Base-by-base conservation (phyloP, 2,888 invertebrate genomes). In the Thereva nobilitata region DNA sequence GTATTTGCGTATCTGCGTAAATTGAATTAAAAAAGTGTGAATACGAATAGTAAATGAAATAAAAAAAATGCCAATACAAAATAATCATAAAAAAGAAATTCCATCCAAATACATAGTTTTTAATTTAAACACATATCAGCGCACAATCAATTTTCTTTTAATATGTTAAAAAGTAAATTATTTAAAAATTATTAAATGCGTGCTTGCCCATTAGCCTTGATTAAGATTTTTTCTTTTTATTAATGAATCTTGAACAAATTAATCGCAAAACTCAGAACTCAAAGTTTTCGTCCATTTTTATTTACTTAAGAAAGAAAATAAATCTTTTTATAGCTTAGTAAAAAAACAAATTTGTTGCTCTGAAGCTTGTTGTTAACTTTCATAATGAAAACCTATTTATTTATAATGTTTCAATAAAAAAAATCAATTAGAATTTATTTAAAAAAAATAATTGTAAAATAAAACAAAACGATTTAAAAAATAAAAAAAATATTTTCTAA, bases 281-380 rank as follows among this genome's bases (percentile, higher is more conserved):
- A 50, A 49, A 61, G 50, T 38, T 50, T 61, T 61, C 61, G 61
- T 61, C 61, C 61, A 61, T 61, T 61, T 61, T 41, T 50, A 41
- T 61, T 40, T 61, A 61, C 50, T 61, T 61, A 38, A 50, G 40
- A 61, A 2, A 23, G 23, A 23, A 23, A 23, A 23, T 23, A 23
- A 23, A 23, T 23, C 50, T 59, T 38, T 53, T 61, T 49, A 50
- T 50, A 50, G 40, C 61, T 12, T 50, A 41, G 10, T 8, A 40
- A 61, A 50, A 49, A 50, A 50, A 50, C 40, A 44, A 7, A 61
- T 61, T 61, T 61, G 61, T 61, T 61, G 61, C 61, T 61, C 10
- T 61, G 4, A 50, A 61, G 61, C 61, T 61, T 61, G 61, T 59
- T 59, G 59, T 61, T 61, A 50, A 40, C 23, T 23, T 61, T 61